Evolutionary conservation across 2,888 invertebrate genomes (phyloP), one percentile per base, ranked within the genome.

Genomic region (Aphidius colemani): DNA sequence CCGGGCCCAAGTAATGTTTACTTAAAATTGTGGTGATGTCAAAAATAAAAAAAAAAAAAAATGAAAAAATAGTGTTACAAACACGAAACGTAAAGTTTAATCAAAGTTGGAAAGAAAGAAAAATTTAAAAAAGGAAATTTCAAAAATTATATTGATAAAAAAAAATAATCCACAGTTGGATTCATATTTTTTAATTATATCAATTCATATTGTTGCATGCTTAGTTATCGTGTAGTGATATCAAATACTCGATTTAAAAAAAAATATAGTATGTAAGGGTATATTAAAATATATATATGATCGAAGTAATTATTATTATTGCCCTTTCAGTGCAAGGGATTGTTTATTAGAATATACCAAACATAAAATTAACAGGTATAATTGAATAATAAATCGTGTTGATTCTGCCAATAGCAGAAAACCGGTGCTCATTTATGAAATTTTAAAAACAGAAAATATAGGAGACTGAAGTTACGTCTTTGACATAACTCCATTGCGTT

Each of bases 1-100:
- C 79, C 78, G 80, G 80, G 81, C 80, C 81, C 80, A 80, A 81
- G 75, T 78, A 77, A 78, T 76, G 78, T 80, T 81, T 74, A 68
- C 72, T 72, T 67, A 66, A 59, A 66, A 18, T 65, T 57, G 64
- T 53, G 63, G 64, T 61, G 57, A 59, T 57, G 58, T 57, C 53
- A 50, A 62, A 49, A 65, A 40, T 66, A 66, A 67, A 68, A 68
- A 63, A 59, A 62, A 61, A 66, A 62, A 59, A 63, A 61, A 58
- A 59, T 44, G 61, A 53, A 64, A 61, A 67, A 69, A 70, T 65
- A 61, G n/a, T 30, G 51, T 40, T 53, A 39, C 44, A 60, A n/a
- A 44, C 44, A 43, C 41, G 39, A 43, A 55, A 18, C 13, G 13
- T n/a, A 39, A 58, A 10, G 49, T 50, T 56, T 46, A 30, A 45